Evolutionary conservation across 2,888 invertebrate species (phyloP), one percentile per base, ranked within the genome.

Genomic region (Digitonthophagus gazella): DNA sequence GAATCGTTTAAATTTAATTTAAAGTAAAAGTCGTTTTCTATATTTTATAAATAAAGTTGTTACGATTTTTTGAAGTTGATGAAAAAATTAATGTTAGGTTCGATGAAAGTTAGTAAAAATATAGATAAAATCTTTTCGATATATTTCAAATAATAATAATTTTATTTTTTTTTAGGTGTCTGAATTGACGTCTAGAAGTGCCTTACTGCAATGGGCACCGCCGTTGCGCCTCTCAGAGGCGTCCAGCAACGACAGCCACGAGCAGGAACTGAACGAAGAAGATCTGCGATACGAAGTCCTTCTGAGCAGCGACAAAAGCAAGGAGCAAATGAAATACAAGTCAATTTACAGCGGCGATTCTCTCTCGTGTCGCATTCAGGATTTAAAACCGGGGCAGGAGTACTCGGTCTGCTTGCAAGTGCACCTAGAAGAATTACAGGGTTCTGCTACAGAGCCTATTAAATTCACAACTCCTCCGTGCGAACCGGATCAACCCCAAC

Each of bases 381-480:
- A 95, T 83, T 85, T 96, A 77, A 89, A 91, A 80, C 95, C 96
- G 11, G 93, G 93, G n/a, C 91, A 92, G 80, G 93, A 93, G 80
- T 96, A 95, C 83, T 89, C 91, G 71, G 91, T 95, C 75, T 91
- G 93, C 77, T 85, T 93, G 73, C 91, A 91, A 82, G 92, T 93
- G 75, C 89, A 91, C 77, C 84, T 92, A 72, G 92, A 93, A 74
- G 90, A 90, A 78, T 80, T 91, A 72, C 89, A 90, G 72, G 94
- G 94, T 66, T 87, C 89, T 55, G 89, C 91, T 5, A 92, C 93
- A 70, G 91, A 92, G 78, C 90, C 93, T 67, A 89, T 91, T 70
- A 90, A 90, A 75, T 95, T 96, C 84, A 88, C 88, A 73, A 96
- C 96, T 28, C 90, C 91, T 16, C 82, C 92, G 69, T 94, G 94